Conservation (phyloP, 1,140 invertebrate genomes). For the Heliconius eleuchia region DNA sequence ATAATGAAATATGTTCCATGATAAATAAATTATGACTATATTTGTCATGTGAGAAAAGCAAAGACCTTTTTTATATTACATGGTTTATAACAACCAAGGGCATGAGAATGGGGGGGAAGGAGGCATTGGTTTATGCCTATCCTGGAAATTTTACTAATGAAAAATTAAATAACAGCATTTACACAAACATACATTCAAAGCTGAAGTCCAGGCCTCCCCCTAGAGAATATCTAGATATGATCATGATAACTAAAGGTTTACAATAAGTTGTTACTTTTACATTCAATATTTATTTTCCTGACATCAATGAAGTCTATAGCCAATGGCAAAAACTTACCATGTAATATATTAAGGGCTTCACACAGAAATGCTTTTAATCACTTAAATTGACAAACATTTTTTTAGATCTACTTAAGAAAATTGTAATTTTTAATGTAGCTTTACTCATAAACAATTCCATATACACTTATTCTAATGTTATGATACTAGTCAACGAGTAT, state of each 20-base stretch:
- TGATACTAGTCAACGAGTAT: constrained; percentile 77
- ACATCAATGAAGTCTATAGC: background rate
- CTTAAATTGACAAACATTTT: background rate
- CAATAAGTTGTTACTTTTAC: too few species aligned
- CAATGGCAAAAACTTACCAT: background rate
- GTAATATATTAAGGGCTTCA: background rate
- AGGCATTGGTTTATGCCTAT: too few species aligned
- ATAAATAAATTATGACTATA: background rate
- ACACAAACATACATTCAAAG: too few species aligned
- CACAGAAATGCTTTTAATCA: background rate
- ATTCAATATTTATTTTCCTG: background rate
- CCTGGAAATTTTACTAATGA: too few species aligned
- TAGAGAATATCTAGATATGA: too few species aligned
- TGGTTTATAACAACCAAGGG: background rate
- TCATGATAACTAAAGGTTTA: too few species aligned
- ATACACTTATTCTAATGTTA: constrained; percentile 37
- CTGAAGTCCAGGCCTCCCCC: too few species aligned
- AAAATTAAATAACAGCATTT: too few species aligned
- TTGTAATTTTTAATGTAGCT: constrained; percentile 11
- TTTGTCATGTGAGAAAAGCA: background rate
- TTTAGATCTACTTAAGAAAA: background rate
- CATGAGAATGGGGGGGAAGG: too few species aligned
- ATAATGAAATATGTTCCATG: background rate
- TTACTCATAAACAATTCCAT: constrained; percentile 23
- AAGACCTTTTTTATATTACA: background rate